These are phyloP conservation scores for Rhea americana DNA, from an alignment of 2,113 vertebrate genomes.

Conservation along the genomic window DNA sequence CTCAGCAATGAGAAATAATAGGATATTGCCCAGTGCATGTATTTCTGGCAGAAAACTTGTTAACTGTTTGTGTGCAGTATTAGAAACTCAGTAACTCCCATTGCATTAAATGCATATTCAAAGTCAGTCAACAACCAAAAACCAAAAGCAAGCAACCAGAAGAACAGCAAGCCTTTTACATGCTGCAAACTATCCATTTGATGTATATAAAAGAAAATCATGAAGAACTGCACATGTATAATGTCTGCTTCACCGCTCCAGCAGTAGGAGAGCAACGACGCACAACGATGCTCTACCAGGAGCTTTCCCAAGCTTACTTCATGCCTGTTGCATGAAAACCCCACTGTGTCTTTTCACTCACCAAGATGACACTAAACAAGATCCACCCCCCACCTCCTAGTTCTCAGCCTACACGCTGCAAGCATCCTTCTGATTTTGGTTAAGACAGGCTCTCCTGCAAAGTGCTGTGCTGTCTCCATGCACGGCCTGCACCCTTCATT, in stretches of 20 bases:
- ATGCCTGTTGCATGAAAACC: background rate
- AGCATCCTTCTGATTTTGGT: background rate
- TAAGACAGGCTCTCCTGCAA: background rate
- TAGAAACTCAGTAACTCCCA: background rate
- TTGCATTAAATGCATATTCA: background rate
- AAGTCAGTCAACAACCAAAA: background rate
- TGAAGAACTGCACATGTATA: background rate
- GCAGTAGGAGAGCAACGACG: background rate
- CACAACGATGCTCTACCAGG: background rate
- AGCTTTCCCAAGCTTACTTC: background rate
- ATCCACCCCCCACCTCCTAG: background rate
- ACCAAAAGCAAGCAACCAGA: too few relatives aligned
- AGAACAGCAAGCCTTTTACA: background rate
- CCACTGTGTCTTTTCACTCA: background rate
- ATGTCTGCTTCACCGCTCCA: background rate
- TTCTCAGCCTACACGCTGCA: background rate
- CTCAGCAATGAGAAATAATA: background rate
- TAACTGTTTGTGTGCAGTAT: background rate
- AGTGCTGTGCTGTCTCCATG: fast-evolving
- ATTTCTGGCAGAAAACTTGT: background rate
- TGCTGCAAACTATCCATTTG: background rate
- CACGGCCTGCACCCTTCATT: background rate
- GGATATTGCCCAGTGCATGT: background rate
- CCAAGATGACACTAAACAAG: background rate
- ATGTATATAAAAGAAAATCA: too few relatives aligned